Base-by-base conservation (phyloP, 2,888 invertebrate genomes). In the Sepioteuthis lessoniana region DNA sequence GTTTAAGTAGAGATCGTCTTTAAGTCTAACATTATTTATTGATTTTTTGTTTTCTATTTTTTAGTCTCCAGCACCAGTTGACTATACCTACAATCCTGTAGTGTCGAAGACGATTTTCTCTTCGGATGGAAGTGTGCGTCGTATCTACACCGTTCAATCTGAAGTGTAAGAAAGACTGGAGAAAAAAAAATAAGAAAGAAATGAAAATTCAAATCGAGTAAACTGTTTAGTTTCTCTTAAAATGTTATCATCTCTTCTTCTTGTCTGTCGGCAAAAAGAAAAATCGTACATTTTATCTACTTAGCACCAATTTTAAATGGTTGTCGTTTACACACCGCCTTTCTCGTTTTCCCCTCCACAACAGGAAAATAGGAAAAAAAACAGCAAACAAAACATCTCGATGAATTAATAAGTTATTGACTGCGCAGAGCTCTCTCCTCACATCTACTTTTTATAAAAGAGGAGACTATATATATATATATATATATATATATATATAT, bases 401-500 rank as follows among this genome's bases (percentile, higher is more conserved):
- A 35, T 76, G 76, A 76, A 76, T 35, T 35, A n/a, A 13, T 76
- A 55, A 5, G 76, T 35, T 16, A 13, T 76, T n/a, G 76, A 76
- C 35, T 76, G 76, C 76, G n/a, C 76, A 76, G 76, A 76, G 76
- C 76, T 76, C 76, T 76, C n/a, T 76, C n/a, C n/a, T 76, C 76
- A 76, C 3, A 76, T 76, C n/a, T 76, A 16, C 76, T 76, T 55
- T 55, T 25, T 25, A 25, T 25, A 5, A 21, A 55, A 25, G 25
- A 55, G n/a, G 25, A 42, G 42, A 42, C 4, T 42, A 42, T 5
- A 42, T 5, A 42, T 42, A 42, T 42, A 42, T 42, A 42, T 42
- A 42, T 42, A 42, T 42, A 42, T 42, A 42, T 42, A 42, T 42
- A 42, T 42, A 3, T 42, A 42, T 42, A 42, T 42, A 42, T 42